These are phyloP conservation scores for Eolophus roseicapilla DNA, from an alignment of 2,113 vertebrate genomes.

Conservation along the genomic window DNA sequence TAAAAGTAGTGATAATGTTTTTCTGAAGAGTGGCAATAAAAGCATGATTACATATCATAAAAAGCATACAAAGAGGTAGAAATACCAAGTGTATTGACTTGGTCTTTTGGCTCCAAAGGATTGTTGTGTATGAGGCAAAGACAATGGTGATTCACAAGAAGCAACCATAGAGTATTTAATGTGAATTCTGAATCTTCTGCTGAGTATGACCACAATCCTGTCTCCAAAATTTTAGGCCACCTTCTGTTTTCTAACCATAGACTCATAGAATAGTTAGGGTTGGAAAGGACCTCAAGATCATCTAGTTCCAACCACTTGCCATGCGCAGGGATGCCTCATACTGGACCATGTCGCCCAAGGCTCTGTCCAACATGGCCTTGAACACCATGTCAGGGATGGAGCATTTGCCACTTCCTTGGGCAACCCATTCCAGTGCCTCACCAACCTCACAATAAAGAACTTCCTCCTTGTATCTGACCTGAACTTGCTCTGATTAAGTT, in stretches of 20 bases:
- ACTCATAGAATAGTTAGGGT: not conserved
- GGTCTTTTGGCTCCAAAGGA: not conserved
- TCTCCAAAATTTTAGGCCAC: not conserved
- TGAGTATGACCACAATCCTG: not conserved
- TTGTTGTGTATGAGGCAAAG: not conserved
- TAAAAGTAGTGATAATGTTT: not conserved
- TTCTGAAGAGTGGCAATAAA: not conserved
- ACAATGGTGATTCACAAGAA: not conserved
- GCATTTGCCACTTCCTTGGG: no score
- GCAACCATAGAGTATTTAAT: not conserved
- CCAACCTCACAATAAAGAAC: no score
- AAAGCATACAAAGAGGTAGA: not conserved
- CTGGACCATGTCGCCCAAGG: no score
- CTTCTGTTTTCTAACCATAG: not conserved
- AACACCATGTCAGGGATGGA: no score
- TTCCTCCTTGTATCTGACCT: no score
- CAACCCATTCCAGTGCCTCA: no score
- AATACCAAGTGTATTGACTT: not conserved
- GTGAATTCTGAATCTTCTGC: not conserved
- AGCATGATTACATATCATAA: not conserved
- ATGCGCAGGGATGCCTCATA: no score
- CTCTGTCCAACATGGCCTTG: no score
- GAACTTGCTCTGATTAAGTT: no score
- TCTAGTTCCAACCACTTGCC: not conserved
- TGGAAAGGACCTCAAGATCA: not conserved